Evolutionary conservation across 2,797 vertebrate genomes (phyloP).

Genomic region (Neostethus bicornis): DNA sequence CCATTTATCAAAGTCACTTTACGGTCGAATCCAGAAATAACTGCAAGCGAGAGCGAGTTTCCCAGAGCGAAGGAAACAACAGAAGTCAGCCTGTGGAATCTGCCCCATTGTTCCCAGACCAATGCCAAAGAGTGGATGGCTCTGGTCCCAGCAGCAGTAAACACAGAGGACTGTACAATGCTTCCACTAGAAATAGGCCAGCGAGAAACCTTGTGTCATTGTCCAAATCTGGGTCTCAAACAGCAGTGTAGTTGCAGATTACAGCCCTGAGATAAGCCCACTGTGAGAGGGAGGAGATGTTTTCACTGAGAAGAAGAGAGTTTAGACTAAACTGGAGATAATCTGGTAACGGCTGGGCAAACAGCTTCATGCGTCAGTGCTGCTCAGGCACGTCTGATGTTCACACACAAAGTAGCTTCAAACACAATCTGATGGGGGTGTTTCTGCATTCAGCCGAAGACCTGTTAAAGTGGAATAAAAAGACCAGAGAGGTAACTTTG

Average conservation of each 20-base stretch:
- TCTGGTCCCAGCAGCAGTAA: conserved; percentile 71
- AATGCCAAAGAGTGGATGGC: conserved; percentile 71
- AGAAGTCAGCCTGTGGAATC: conserved; percentile 72
- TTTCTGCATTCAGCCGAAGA: conserved; percentile 23
- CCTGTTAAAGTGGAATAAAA: conserved; percentile 31
- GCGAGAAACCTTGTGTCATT: conserved; percentile 60
- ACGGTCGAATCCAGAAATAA: conserved; percentile 66
- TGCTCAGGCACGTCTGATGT: conserved; percentile 46
- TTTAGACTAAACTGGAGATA: conserved; percentile 41
- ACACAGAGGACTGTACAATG: conserved; percentile 70
- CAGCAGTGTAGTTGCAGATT: conserved; percentile 46
- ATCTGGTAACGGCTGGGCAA: conserved; percentile 36
- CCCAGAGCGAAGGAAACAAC: conserved; percentile 72
- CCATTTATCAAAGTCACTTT: conserved; percentile 57
- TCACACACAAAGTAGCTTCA: conserved; percentile 35
- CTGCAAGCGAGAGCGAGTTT: conserved; percentile 50
- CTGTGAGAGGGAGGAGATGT: conserved; percentile 17
- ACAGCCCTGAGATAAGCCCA: conserved; percentile 51
- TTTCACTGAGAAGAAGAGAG: conserved; percentile 28
- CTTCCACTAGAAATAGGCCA: conserved; percentile 65
- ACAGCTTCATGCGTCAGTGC: conserved; percentile 30
- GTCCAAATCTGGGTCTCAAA: conserved; percentile 60
- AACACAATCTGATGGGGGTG: conserved; percentile 7
- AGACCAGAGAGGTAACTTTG: conserved; percentile 57
- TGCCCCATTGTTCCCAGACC: conserved; percentile 73